Base-by-base conservation (phyloP, 2,797 vertebrate species). In the Rhynchonycteris naso region DNA sequence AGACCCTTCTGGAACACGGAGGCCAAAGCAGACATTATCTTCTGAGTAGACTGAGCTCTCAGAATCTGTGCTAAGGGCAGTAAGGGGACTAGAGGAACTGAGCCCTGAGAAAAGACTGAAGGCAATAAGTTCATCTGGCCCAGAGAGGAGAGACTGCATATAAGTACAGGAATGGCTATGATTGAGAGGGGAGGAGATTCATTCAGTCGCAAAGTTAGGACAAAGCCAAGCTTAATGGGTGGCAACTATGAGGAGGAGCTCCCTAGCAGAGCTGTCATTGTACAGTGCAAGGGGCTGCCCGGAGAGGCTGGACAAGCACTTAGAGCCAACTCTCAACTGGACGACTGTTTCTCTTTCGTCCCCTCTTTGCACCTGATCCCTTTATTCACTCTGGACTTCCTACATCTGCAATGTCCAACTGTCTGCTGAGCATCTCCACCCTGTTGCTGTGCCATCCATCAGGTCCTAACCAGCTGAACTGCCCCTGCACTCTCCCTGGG, bases 1-100 rank as follows among this genome's bases (percentile, higher is more conserved):
- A 91, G 63, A 88, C 83, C 63, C 35, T 83, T 80, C 47, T 93
- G 33, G 14, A 91, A 28, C 79, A 74, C 28, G 19, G 19, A 86
- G 56, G 43, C 26, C 47, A 58, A 12, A n/a, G 63, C 13, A 65
- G 4, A 15, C 11, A 65, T 28, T 59, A 30, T 5, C 50, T 88
- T 85, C 26, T 58, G 50, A 88, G 78, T 35, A 88, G 43, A 79
- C 24, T 47, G 87, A 96, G 35, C 28, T 66, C 56, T 96, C 30
- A 80, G 88, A 93, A 50, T 89, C 61, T 75, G 24, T 81, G 9
- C 65, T 56, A 54, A 86, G 24, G 10, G 10, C 72, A 87, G 50
- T 28, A 50, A 52, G 35, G 52, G 52, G 19, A 16, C 61, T 80
- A 90, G 90, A 79, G 56, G n/a, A 92, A 65, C 38, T 43, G 7